Percentiles rank a stretch among this genome's conserved stretches.
Evolutionary conservation across 2,888 invertebrate genomes (phyloP).

Genomic region (Acrocyrtus sp.): DNA sequence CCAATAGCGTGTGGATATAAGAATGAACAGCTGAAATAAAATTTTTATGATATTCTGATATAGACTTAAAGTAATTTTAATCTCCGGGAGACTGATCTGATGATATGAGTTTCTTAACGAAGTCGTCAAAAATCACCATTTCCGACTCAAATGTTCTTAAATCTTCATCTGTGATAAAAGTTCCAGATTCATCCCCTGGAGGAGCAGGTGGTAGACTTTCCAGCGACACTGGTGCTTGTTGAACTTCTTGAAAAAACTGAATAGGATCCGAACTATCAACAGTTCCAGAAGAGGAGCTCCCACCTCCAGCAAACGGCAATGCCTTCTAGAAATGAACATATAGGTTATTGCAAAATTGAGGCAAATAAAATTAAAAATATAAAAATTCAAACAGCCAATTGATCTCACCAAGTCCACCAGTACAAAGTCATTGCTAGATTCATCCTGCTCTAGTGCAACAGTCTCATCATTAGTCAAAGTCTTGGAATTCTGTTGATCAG

Average conservation of each 20-base stretch:
- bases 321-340: constrained; percentile 30
- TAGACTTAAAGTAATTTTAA: constrained; percentile 12
- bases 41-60: too few species aligned
- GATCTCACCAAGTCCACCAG: constrained; percentile 77
- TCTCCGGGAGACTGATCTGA: constrained; percentile 40
- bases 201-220: constrained; percentile 41
- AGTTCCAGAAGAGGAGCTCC: constrained; percentile 43
- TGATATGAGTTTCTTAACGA: constrained; percentile 65
- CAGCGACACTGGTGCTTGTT: constrained; percentile 73
- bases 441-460: constrained; percentile 48
- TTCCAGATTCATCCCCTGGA: constrained; percentile 30
- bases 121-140: constrained; percentile 79
- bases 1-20: constrained; percentile 24
- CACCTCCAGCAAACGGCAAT: constrained; percentile 46
- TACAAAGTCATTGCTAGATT: constrained; percentile 69
- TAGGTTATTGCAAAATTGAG: too few species aligned
- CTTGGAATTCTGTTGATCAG: constrained; percentile 35
- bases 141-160: constrained; percentile 80
- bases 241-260: constrained; percentile 82
- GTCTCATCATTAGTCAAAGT: constrained; percentile 51
- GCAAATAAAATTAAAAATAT: too few species aligned
- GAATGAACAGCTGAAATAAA: constrained; percentile 11
- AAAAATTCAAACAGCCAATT: not conserved
- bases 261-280: constrained; percentile 73
- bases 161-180: constrained; percentile 67